Evolutionary conservation across 2,113 vertebrate species (phyloP), one percentile per base, ranked within the genome.

Genomic region (Zingel zingel): DNA sequence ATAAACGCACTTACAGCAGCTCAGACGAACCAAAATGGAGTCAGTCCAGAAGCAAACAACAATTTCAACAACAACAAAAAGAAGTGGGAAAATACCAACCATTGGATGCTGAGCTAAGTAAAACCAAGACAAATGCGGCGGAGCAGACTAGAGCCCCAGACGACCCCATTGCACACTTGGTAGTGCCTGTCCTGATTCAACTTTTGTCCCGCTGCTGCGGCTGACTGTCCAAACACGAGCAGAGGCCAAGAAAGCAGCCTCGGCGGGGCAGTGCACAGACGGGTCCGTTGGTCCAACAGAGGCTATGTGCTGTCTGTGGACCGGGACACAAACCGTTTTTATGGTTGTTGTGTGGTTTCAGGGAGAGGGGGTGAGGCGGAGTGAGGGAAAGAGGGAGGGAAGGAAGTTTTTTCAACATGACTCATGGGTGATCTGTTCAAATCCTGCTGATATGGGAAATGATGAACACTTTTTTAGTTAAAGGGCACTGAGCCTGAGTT

Each of bases 361-460:
- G 36, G 36, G 36, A 3, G 27, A 3, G 66, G 23, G 54, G 23
- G 15, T 10, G 71, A 64, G 74, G 77, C 5, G 78, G 64, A 39
- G 77, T 4, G 74, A 43, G 54, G 43, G 13, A 51, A 65, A 67
- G 33, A 72, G 25, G 64, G 83, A 79, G 72, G 84, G 79, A 33
- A 39, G 62, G 43, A 71, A 88, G 85, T 81, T 88, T 86, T 91
- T 92, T 51, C 50, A 45, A 50, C 88, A 76, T 94, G 92, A 94
- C 78, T 94, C 92, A 94, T 39, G 2, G 19, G 8, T 2, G 51
- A 65, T 77, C 47, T 0, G 15, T 59, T 27, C 0, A 58, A 1
- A 81, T 77, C 53, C 53, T 25, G 45, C 4, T 53, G 43, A 10
- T 36, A 6, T 10, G 69, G 71, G 6, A 73, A 73, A n/a, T 21